Conservation (phyloP, 2,888 invertebrate species). For the Anoncus sp. region DNA sequence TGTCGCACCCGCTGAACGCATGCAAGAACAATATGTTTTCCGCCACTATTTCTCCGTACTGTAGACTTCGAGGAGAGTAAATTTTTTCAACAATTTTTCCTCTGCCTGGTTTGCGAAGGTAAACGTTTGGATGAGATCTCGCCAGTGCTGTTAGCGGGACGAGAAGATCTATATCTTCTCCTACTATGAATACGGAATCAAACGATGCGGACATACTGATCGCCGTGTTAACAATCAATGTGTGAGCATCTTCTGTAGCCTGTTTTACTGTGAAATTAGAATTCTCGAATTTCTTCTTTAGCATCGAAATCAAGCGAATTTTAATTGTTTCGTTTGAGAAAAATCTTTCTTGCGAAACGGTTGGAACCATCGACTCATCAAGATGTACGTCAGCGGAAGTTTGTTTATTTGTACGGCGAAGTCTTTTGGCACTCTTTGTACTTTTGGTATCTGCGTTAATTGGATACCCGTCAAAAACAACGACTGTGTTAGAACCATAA, state of each 20-base stretch:
- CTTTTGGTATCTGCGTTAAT: background rate
- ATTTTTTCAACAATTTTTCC: conserved; percentile 24
- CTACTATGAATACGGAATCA: conserved; percentile 55
- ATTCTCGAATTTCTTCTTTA: conserved; percentile 60
- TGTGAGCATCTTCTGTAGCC: conserved; percentile 68
- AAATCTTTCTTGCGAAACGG: conserved; percentile 66
- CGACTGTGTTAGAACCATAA: background rate
- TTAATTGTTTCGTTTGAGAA: conserved; percentile 55
- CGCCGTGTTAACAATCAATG: conserved; percentile 63
- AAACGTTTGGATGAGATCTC: background rate
- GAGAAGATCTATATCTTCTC: conserved; percentile 62
- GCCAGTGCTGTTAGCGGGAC: conserved; percentile 41
- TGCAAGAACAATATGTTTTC: conserved; percentile 50
- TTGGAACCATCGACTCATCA: conserved; percentile 62
- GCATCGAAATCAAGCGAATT: conserved; percentile 62
- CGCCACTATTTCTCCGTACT: background rate
- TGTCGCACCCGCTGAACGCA: conserved; percentile 51
- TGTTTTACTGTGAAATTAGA: conserved; percentile 60
- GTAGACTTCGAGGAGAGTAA: conserved; percentile 23
- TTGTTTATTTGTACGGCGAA: conserved; percentile 29
- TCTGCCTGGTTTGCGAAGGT: conserved; percentile 30
- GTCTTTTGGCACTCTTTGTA: conserved; percentile 28
- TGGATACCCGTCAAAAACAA: conserved; percentile 25
- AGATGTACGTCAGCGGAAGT: conserved; percentile 56
- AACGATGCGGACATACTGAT: conserved; percentile 41